Evolutionary conservation across 2,797 vertebrate species (phyloP), one percentile per base, ranked within the genome.

Genomic region (Mionectes olivaceus): DNA sequence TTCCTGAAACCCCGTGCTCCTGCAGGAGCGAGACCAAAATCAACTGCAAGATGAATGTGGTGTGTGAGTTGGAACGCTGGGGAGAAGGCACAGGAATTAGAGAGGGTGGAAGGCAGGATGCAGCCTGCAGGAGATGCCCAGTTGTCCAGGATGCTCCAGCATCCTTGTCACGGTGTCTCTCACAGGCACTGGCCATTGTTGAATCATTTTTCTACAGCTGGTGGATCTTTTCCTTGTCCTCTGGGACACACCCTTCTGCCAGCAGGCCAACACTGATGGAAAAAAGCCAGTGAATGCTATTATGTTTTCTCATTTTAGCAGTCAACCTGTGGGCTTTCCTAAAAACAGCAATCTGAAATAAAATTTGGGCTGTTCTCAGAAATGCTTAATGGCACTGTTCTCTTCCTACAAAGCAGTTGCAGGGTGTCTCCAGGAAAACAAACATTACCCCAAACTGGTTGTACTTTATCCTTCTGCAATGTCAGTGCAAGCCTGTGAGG

Each of bases 401-500:
- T 82, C 74, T 61, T 56, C 47, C 65, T 79, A 9, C 32, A 8
- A 74, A 92, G 77, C 74, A 43, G 41, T 95, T 76, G 33, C 5
- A 6, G 55, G 22, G 35, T 74, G 76, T 84, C 75, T 93, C 23
- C 69, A 76, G 77, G 76, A 91, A 89, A 81, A 64, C 23, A 64
- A 57, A 30, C 70, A 32, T 19, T 50, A 53, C 70, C 33, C 68
- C 41, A 53, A 46, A 11, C 14, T 0, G 1, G 41, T 73, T 76
- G 33, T 76, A 21, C 89, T 88, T 94, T 93, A 88, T 81, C 13
- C 30, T 60, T 86, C 67, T 74, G 89, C 73, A 81, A 74, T 95
- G 89, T 86, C 84, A 59, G 32, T 25, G 43, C 46, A 56, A 85
- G 87, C 32, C 61, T 43, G 4, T 28, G 60, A 2, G 3, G 41